Evolutionary conservation across 2,113 vertebrate genomes (phyloP).

Genomic region (Brachyistius frenatus): DNA sequence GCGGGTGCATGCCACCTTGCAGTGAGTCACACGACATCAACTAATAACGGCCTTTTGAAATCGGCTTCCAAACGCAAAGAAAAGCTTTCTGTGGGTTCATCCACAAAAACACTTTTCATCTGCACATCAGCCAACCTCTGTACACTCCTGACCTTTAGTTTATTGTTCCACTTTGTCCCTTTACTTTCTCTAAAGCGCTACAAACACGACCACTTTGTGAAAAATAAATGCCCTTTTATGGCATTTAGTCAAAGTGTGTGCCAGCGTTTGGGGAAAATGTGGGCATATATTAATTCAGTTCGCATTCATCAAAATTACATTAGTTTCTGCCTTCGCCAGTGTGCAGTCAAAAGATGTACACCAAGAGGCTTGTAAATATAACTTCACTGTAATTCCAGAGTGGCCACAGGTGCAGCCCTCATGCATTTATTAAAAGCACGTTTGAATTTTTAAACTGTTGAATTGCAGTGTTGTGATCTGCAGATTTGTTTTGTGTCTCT

Average conservation of each 20-base stretch:
- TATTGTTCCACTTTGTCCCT: constrained; percentile 29
- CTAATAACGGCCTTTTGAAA: constrained; percentile 20
- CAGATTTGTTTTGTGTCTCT: constrained; percentile 21
- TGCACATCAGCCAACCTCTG: constrained; percentile 19
- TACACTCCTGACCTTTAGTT: constrained; percentile 48
- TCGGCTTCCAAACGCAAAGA: constrained; percentile 13
- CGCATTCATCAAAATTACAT: constrained; percentile 61
- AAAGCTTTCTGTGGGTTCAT: background rate
- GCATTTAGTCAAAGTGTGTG: constrained; percentile 38
- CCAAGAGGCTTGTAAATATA: constrained; percentile 53
- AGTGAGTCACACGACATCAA: constrained; percentile 42
- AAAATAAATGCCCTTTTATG: constrained; percentile 47
- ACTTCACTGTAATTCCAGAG: constrained; percentile 53
- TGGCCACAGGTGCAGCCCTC: constrained; percentile 65
- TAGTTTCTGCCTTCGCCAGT: constrained; percentile 21
- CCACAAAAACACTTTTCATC: background rate
- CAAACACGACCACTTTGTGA: constrained; percentile 31
- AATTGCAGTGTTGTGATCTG: constrained; percentile 34
- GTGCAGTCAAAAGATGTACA: constrained; percentile 40
- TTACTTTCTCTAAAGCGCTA: constrained; percentile 33
- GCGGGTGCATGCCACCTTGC: constrained; percentile 53
- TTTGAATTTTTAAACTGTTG: constrained; percentile 60
- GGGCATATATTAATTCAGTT: constrained; percentile 24
- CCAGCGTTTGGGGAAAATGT: background rate
- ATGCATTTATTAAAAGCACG: constrained; percentile 70